Evolutionary conservation across 2,888 invertebrate species (phyloP), one percentile per base, ranked within the genome.

Genomic region (Malthinus seriepunctatus): DNA sequence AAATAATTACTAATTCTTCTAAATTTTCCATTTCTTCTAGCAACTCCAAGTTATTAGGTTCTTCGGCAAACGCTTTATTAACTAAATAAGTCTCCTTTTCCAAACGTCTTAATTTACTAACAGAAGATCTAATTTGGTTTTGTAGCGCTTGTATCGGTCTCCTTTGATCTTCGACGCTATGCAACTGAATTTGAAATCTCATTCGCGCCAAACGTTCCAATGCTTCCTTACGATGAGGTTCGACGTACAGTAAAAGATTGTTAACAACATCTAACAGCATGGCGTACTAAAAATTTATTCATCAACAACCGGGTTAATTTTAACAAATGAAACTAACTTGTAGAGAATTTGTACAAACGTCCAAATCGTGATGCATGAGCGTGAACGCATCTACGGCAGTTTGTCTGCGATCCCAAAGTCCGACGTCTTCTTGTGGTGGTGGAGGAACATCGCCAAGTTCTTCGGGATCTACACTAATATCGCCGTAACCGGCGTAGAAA

Each of bases 231-330:
- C 97, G 85, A 73, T 94, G 92, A 0, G 98, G 97, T 78, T 98
- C 98, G 54, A 98, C 96, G 78, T 95, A 97, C 0, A 99, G 83
- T 51, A 99, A 82, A 32, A 99, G 84, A 82, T 98, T 97, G 82
- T 99, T 99, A 2, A 99, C 93, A 68, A 99, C 92, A 79, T 99
- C 99, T 71, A 99, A 81, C 35, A 99, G 87, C 95, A 98, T 97
- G 1, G 92, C 93, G 78, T 97, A 98, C 87, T 95, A 34, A 32
- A 39, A 9, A 33, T 31, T 8, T 8, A 49, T 5, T 23, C 2
- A 23, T 23, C 3, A 23, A 23, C 23, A 23, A 23, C 23, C 5
- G 5, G 5, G n/a, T n/a, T n/a, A 8, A n/a, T 23, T 44, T 10
- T 8, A 23, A 44, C 3, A 39, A 39, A 11, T 14, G 39, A 23